phyloP scores from a whole-genome alignment of 2,113 vertebrate species.

The Silurus glanis region DNA sequence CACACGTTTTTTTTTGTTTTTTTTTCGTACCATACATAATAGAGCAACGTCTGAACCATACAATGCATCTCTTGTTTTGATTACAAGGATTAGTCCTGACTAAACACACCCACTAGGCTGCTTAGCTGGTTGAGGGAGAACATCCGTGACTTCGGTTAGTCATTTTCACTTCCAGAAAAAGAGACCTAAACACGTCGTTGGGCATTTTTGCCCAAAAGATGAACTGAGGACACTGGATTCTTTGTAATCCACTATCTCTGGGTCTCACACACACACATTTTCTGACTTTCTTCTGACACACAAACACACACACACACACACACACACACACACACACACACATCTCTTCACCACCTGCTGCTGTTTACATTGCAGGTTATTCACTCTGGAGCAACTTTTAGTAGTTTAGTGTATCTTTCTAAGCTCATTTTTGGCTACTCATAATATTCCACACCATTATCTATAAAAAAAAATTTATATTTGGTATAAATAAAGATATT shows the following conservation, averaged over 20 bases:
- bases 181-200: constrained; percentile 19
- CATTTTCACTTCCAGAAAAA: constrained; percentile 14
- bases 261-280: neutral
- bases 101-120: constrained; percentile 34
- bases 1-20: neutral
- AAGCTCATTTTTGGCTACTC: neutral
- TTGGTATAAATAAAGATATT: neutral
- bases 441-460: neutral
- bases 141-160: neutral
- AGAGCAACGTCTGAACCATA: constrained; percentile 15
- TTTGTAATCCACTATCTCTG: neutral
- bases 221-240: neutral
- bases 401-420: neutral
- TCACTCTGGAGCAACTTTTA: neutral
- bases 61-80: constrained; percentile 31
- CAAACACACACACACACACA: constrained; percentile 7
- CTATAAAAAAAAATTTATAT: neutral
- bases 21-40: constrained; percentile 21
- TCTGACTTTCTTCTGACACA: neutral
- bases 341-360: neutral
- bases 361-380: neutral
- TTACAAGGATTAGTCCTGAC: constrained; percentile 26
- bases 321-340: constrained; percentile 8
- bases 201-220: neutral
- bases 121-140: constrained; percentile 41